A percentile compares a stretch with the other conserved stretches of the same genome.
These are phyloP conservation scores for Alosa alosa DNA, from an alignment of 2,113 vertebrate species.

Conservation along the genomic window DNA sequence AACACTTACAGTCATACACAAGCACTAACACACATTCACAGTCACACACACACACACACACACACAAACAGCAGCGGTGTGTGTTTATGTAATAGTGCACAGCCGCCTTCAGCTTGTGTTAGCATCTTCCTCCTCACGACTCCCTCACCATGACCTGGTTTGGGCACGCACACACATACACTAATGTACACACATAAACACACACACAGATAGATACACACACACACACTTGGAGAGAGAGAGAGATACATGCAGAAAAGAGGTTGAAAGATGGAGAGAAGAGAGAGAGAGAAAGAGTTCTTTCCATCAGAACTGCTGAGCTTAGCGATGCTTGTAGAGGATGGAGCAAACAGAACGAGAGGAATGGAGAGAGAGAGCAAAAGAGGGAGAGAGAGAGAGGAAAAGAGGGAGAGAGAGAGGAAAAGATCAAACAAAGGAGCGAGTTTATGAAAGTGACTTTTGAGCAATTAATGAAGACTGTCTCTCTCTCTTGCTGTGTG, in stretches of 20 bases:
- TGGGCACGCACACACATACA: conserved; percentile 24
- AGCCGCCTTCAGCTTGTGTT: conserved; percentile 49
- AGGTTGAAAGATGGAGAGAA: neutral
- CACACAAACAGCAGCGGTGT: neutral
- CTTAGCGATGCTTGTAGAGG: neutral
- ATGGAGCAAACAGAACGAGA: neutral
- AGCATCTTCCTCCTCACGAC: conserved; percentile 47
- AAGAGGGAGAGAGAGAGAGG: neutral
- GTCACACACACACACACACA: neutral
- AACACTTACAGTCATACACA: neutral
- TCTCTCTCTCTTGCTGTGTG: neutral
- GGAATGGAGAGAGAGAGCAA: neutral
- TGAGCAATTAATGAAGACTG: neutral
- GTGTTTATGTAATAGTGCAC: conserved; percentile 49
- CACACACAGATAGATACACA: neutral
- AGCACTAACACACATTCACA: neutral
- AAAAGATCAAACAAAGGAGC: neutral
- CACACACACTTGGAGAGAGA: neutral
- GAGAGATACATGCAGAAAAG: neutral
- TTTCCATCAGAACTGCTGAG: conserved; percentile 19
- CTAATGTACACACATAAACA: neutral
- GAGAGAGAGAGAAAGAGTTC: neutral
- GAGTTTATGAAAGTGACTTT: neutral
- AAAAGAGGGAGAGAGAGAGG: neutral
- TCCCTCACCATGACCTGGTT: conserved; percentile 44